phyloP scores from a whole-genome alignment of 2,113 vertebrate species.

The Phainopepla nitens region DNA sequence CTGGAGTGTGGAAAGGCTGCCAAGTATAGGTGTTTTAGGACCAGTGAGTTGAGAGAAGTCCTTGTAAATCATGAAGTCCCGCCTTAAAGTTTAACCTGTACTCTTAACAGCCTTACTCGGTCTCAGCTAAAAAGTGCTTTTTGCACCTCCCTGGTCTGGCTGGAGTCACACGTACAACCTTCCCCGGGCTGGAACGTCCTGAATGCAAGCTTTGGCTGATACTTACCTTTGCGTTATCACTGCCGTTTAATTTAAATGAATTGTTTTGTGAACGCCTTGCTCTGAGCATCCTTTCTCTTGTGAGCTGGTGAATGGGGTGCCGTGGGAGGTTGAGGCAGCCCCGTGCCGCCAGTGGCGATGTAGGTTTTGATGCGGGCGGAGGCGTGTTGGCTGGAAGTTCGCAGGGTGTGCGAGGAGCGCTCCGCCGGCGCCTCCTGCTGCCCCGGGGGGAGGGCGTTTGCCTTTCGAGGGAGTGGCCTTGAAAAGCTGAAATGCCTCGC shows the following conservation, averaged over 20 bases:
- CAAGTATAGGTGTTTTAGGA: background rate
- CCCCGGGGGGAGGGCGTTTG: background rate
- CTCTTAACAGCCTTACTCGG: background rate
- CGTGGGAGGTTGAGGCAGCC: fast-evolving
- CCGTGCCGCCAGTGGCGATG: fast-evolving
- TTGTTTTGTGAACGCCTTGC: background rate
- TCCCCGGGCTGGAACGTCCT: fast-evolving
- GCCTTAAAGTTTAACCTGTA: background rate
- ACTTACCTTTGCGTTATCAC: background rate
- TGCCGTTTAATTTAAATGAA: background rate
- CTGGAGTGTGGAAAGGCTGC: fast-evolving
- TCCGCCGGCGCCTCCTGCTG: background rate
- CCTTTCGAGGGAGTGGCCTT: background rate
- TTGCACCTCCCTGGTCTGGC: too few relatives aligned
- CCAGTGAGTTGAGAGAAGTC: background rate
- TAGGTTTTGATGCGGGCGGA: background rate
- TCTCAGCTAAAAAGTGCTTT: background rate
- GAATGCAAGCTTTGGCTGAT: background rate
- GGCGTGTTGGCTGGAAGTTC: background rate
- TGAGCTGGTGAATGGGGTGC: background rate
- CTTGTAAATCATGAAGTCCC: background rate
- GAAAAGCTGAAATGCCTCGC: background rate
- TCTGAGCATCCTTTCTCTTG: background rate
- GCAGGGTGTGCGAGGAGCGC: background rate
- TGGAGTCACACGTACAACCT: fast-evolving